phyloP scores from a whole-genome alignment of 35 echinoderm and acorn worm genomes.

The Holothuria glaberrima region DNA sequence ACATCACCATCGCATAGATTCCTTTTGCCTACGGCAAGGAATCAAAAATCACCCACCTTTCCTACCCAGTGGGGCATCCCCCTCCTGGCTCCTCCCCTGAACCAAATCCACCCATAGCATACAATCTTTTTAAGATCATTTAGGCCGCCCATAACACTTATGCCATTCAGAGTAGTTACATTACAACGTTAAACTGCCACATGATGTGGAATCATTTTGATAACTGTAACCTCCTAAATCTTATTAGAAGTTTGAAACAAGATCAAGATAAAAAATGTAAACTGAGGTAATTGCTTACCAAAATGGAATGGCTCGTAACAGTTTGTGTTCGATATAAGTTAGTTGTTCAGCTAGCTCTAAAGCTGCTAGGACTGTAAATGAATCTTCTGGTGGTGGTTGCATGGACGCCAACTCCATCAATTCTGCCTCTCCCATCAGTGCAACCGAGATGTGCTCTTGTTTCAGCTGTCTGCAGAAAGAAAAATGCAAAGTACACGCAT shows the following conservation, averaged over 20 bases:
- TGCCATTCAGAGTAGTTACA: not conserved
- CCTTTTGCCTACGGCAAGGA: no score
- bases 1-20: no score
- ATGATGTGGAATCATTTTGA: no score
- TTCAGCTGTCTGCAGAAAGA: slow-evolving; percentile 71
- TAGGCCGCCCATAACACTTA: not conserved
- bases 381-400: slow-evolving; percentile 64
- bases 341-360: slow-evolving; percentile 96
- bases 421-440: slow-evolving; percentile 68
- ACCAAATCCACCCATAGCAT: no score
- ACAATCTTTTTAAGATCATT: no score
- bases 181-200: not conserved
- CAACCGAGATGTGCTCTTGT: slow-evolving; percentile 61
- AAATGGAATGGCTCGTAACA: slow-evolving; percentile 86
- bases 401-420: slow-evolving; percentile 68
- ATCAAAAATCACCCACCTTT: no score
- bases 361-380: slow-evolving; percentile 70
- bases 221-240: not conserved
- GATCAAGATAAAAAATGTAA: not conserved
- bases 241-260: not conserved
- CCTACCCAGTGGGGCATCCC: no score
- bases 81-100: no score
- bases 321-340: slow-evolving; percentile 94
- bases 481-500: not conserved
- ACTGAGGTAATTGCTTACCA: slow-evolving; percentile 57